Percentiles rank a stretch among this genome's conserved stretches.
Conservation (phyloP, 2,888 invertebrate species). For the Oxystoma pomonae region DNA sequence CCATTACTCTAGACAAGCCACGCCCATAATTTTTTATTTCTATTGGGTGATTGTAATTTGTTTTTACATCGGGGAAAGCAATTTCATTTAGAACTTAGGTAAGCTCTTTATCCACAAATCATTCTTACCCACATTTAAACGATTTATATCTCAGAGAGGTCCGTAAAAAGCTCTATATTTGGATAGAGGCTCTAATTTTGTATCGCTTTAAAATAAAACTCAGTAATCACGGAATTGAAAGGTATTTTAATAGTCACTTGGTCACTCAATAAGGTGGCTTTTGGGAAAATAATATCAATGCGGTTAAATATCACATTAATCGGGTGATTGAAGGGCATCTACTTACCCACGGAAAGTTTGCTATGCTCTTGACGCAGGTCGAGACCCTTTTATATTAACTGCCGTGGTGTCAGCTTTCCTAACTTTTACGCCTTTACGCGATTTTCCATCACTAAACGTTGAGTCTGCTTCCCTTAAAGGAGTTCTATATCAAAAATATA, state of each 20-base stretch:
- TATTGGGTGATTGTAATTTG: too few relatives aligned
- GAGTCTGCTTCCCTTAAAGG: too few relatives aligned
- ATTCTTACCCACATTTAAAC: conserved; percentile 13
- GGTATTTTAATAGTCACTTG: conserved; percentile 2
- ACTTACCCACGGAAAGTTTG: conserved; percentile 10
- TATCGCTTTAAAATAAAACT: conserved; percentile 5
- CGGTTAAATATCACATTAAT: not conserved
- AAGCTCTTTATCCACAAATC: conserved; percentile 6
- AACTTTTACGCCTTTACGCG: too few relatives aligned
- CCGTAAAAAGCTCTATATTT: conserved; percentile 5
- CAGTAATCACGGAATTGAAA: not conserved
- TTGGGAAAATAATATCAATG: conserved; percentile 11
- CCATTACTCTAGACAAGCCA: too few relatives aligned
- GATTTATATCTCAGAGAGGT: conserved; percentile 14
- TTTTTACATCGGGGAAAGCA: conserved; percentile 7
- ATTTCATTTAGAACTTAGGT: conserved; percentile 5
- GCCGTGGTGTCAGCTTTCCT: conserved; percentile 7
- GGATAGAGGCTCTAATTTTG: conserved; percentile 12
- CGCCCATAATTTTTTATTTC: too few relatives aligned
- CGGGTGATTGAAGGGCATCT: conserved; percentile 5
- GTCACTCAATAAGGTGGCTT: conserved; percentile 8
- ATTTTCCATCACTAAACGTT: too few relatives aligned
- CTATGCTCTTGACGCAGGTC: conserved; percentile 1
- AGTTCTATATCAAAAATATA: too few relatives aligned
- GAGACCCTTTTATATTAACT: conserved; percentile 7